Conservation (phyloP, 2,113 vertebrate species). For the Scytalopus superciliaris region DNA sequence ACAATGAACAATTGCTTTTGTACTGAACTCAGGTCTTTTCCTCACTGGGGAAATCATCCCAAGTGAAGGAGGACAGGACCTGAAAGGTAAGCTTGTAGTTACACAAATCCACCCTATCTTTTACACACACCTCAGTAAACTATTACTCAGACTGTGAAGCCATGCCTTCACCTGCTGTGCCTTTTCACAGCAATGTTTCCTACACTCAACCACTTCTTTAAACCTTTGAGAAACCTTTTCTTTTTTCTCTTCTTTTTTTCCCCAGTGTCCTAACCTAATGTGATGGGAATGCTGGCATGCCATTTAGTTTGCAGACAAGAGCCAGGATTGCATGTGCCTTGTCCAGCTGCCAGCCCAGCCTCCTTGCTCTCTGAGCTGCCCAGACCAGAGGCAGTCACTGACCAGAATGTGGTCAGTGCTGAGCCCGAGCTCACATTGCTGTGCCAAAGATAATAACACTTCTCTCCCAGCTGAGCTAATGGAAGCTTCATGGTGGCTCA, state of each 20-base stretch:
- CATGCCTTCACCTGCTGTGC: neutral
- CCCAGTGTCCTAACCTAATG: neutral
- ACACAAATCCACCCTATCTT: conserved; percentile 43
- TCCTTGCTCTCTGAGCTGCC: neutral
- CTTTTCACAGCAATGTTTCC: neutral
- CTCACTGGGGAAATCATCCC: conserved; percentile 3
- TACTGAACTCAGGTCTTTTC: neutral
- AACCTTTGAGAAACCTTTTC: neutral
- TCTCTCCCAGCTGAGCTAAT: conserved; percentile 21
- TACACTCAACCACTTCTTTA: neutral
- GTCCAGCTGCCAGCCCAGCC: conserved; percentile 20
- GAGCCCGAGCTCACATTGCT: neutral
- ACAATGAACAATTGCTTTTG: conserved; percentile 18
- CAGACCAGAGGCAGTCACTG: conserved; percentile 25
- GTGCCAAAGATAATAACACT: conserved; percentile 5
- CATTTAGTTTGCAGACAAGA: neutral
- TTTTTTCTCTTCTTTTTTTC: neutral
- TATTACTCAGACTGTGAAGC: conserved; percentile 1
- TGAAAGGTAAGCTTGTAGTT: conserved; percentile 57
- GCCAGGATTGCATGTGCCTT: conserved; percentile 47
- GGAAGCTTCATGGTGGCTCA: conserved; percentile 21
- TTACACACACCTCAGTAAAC: conserved; percentile 24
- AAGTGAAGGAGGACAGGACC: conserved; percentile 8
- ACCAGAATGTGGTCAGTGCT: conserved; percentile 34
- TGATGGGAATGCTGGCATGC: neutral